phyloP scores from a whole-genome alignment of 2,888 invertebrate species.

The Acronicta psi region DNA sequence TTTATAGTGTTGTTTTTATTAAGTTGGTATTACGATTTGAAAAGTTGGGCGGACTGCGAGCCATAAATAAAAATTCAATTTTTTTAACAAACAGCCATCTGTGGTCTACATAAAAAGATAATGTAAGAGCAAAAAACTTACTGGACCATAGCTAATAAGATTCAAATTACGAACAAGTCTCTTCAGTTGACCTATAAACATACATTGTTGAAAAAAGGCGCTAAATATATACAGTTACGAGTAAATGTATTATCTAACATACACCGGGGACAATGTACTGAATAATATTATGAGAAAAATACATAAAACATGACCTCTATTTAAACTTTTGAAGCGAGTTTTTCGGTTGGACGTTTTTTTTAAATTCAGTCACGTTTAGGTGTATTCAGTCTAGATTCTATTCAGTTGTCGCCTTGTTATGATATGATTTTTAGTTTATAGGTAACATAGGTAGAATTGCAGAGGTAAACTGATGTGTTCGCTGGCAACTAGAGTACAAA shows the following conservation, averaged over 20 bases:
- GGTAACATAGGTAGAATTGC: no score
- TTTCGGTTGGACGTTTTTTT: background rate
- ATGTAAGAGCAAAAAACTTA: background rate
- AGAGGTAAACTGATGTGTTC: no score
- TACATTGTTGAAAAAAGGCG: constrained; percentile 23
- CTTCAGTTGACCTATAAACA: constrained; percentile 24
- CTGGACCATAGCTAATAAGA: background rate
- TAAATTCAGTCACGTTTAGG: background rate
- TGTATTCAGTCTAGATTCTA: background rate
- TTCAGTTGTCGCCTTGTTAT: no score
- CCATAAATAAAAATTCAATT: background rate
- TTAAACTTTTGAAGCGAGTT: background rate
- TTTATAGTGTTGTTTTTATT: constrained; percentile 36
- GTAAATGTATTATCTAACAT: constrained; percentile 13
- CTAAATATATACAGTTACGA: constrained; percentile 12
- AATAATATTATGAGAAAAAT: background rate
- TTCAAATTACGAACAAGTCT: background rate
- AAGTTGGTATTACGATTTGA: constrained; percentile 7
- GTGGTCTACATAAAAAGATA: background rate
- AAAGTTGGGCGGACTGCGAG: constrained; percentile 20
- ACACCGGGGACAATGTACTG: constrained; percentile 23
- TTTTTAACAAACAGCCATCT: constrained; percentile 1
- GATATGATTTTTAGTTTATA: no score
- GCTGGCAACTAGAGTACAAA: no score
- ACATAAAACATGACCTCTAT: constrained; percentile 14